These are phyloP conservation scores for Pleuronectes platessa DNA, from an alignment of 2,113 vertebrate genomes.

Conservation along the genomic window DNA sequence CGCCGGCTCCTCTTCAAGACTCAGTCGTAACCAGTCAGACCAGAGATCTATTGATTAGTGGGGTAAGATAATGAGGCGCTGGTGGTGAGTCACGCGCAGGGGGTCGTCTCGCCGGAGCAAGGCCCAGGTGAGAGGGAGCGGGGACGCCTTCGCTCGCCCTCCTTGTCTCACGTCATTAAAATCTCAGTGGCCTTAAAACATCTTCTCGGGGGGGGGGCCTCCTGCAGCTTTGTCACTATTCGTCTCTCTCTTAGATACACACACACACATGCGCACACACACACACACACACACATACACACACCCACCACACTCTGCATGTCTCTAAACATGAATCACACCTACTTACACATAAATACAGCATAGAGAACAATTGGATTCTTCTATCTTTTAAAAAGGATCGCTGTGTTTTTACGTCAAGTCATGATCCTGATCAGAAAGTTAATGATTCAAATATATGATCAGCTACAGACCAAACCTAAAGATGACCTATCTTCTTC, in stretches of 20 bases:
- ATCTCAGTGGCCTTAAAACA: conserved; percentile 56
- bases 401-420: conserved; percentile 54
- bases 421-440: conserved; percentile 32
- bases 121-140: conserved; percentile 62
- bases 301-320: conserved; percentile 18
- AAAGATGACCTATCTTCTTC: neutral
- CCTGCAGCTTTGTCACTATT: conserved; percentile 44
- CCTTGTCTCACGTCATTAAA: conserved; percentile 49
- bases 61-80: conserved; percentile 53
- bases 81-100: neutral
- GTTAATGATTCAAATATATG: conserved; percentile 36
- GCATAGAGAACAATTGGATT: conserved; percentile 50
- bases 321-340: conserved; percentile 75
- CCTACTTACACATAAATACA: conserved; percentile 72
- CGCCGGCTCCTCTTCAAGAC: conserved; percentile 50
- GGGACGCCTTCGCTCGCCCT: conserved; percentile 32
- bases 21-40: conserved; percentile 70
- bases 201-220: conserved; percentile 20
- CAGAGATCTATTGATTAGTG: conserved; percentile 75
- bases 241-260: conserved; percentile 28
- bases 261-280: conserved; percentile 7
- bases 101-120: conserved; percentile 12
- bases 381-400: conserved; percentile 27
- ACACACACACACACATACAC: neutral
- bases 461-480: neutral